Evolutionary conservation across 1,140 invertebrate genomes (phyloP).

Genomic region (Drosophila bifasciata): DNA sequence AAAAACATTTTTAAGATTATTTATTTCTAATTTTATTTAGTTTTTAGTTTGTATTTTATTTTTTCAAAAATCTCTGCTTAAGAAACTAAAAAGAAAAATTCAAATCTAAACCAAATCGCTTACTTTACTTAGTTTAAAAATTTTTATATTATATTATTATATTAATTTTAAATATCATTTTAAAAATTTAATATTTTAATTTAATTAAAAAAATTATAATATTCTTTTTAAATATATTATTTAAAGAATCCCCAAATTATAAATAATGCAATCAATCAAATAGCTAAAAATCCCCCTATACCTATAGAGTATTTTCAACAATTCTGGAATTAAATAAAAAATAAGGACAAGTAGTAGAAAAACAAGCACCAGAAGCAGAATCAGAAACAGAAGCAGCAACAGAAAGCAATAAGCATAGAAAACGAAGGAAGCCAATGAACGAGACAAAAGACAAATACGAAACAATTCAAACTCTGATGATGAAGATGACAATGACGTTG

Average conservation of each 20-base stretch:
- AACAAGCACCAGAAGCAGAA: slow-evolving; percentile 8
- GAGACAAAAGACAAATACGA: slow-evolving; percentile 34
- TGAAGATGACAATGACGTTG: slow-evolving; percentile 16
- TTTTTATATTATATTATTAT: not conserved
- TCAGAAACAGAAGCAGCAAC: slow-evolving; percentile 15
- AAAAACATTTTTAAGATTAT: not conserved
- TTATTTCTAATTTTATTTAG: not conserved
- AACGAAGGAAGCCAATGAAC: slow-evolving; percentile 64
- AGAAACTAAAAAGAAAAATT: too few species aligned
- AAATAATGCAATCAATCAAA: too few species aligned
- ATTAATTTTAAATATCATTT: not conserved
- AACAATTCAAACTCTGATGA: slow-evolving; percentile 33
- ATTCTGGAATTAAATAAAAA: not conserved
- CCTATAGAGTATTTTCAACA: too few species aligned
- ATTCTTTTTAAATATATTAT: not conserved
- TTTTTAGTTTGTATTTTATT: too few species aligned
- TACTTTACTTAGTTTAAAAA: not conserved
- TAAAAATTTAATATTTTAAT: not conserved
- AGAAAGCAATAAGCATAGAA: slow-evolving; percentile 23
- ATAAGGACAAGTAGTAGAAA: slow-evolving; percentile 20
- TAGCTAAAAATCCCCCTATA: too few species aligned
- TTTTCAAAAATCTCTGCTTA: too few species aligned
- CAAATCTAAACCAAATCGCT: too few species aligned
- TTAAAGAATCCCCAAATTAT: too few species aligned
- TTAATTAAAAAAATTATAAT: not conserved